Percentiles rank a stretch among this genome's conserved stretches.
Conservation (phyloP, 2,888 invertebrate species). For the Amitus sp. region DNA sequence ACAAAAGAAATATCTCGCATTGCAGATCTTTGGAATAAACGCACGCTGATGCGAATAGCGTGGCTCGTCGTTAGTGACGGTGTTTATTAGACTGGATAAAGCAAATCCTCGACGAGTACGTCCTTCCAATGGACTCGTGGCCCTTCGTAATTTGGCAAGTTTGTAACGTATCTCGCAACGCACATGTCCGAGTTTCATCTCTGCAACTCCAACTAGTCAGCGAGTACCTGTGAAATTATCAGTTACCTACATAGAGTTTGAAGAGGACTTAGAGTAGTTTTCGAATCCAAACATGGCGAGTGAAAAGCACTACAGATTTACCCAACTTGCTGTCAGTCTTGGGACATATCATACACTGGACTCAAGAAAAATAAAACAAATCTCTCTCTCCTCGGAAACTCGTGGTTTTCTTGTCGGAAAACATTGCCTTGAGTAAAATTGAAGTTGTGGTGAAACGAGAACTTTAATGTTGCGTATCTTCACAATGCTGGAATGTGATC, state of each 20-base stretch:
- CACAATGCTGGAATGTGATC: too few relatives aligned
- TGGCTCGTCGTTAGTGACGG: slow-evolving; percentile 28
- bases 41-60: slow-evolving; percentile 19
- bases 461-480: neutral
- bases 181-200: slow-evolving; percentile 27
- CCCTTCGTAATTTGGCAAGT: slow-evolving; percentile 19
- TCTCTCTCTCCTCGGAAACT: too few relatives aligned
- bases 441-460: neutral
- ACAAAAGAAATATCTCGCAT: slow-evolving; percentile 8
- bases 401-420: neutral
- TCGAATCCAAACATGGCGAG: slow-evolving; percentile 20
- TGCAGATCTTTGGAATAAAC: neutral
- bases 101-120: slow-evolving; percentile 47
- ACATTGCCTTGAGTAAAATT: too few relatives aligned
- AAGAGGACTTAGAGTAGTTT: slow-evolving; percentile 15
- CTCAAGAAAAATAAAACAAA: neutral
- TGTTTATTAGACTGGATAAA: slow-evolving; percentile 44
- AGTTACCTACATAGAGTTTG: slow-evolving; percentile 20
- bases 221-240: slow-evolving; percentile 32
- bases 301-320: slow-evolving; percentile 4
- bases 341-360: slow-evolving; percentile 10
- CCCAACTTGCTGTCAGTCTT: neutral
- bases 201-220: slow-evolving; percentile 31
- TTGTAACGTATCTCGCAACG: slow-evolving; percentile 9
- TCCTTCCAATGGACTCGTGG: slow-evolving; percentile 24